Percentiles rank a stretch among this genome's conserved stretches.
Evolutionary conservation across 2,113 vertebrate genomes (phyloP).

Genomic region (Theropithecus gelada): DNA sequence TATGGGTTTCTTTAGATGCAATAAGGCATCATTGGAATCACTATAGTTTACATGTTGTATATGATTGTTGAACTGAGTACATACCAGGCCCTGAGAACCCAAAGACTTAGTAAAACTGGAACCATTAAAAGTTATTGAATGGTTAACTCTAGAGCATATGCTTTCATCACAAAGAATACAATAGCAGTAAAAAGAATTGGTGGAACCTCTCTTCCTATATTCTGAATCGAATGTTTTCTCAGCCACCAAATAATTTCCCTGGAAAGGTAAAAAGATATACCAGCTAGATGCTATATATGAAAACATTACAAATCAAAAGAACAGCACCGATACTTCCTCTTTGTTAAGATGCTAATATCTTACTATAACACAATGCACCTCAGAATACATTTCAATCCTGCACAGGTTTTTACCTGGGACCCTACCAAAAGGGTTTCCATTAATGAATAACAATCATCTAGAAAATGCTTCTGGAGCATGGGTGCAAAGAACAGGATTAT

Average conservation of each 20-base stretch:
- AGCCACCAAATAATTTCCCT: constrained; percentile 6
- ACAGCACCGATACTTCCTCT: not conserved
- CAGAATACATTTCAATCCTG: constrained; percentile 35
- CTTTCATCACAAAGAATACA: constrained; percentile 51
- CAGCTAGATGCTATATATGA: constrained; percentile 23
- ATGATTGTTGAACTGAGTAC: constrained; percentile 3
- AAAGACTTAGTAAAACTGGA: constrained; percentile 35
- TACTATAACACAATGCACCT: constrained; percentile 33
- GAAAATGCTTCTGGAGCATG: constrained; percentile 44
- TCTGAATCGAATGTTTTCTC: constrained; percentile 52
- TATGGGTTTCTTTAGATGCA: not conserved
- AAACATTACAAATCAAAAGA: constrained; percentile 64
- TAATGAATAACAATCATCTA: constrained; percentile 62
- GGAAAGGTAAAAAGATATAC: constrained; percentile 42
- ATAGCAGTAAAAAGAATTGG: not conserved
- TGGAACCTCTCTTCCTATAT: constrained; percentile 22
- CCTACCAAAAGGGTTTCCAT: constrained; percentile 41
- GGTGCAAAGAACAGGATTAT: constrained; percentile 48
- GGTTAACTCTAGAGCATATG: constrained; percentile 12
- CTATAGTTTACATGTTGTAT: not conserved
- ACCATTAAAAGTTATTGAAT: constrained; percentile 40
- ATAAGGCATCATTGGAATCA: not conserved
- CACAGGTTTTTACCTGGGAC: constrained; percentile 42
- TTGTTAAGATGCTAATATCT: constrained; percentile 54
- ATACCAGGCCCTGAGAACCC: not conserved